phyloP scores from a whole-genome alignment of 2,113 vertebrate species.

The Cranoglanis bouderius region DNA sequence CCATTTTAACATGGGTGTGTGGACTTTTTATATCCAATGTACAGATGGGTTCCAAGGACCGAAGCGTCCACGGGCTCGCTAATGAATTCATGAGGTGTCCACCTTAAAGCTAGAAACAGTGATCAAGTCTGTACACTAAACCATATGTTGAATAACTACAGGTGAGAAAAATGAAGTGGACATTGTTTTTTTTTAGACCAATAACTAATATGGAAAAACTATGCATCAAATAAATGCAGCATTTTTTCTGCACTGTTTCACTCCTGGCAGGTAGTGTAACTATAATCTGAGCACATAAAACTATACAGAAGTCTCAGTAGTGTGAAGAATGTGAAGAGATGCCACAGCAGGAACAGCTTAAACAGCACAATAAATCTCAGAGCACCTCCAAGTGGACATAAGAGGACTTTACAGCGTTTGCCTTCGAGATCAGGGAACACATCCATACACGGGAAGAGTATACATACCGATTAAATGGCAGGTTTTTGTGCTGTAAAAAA shows the following conservation, averaged over 20 bases:
- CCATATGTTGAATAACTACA: too few species aligned
- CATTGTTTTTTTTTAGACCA: too few species aligned
- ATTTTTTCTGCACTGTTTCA: background rate
- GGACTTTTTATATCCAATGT: too few species aligned
- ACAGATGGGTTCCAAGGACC: background rate
- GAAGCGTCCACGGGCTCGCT: background rate
- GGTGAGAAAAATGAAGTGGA: too few species aligned
- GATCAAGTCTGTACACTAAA: background rate
- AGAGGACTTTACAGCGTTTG: background rate
- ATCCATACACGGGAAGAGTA: background rate
- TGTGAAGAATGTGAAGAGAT: too few species aligned
- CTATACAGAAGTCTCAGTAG: background rate
- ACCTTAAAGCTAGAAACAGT: background rate
- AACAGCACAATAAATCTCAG: background rate
- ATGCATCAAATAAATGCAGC: background rate
- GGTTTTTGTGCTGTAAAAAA: too few species aligned
- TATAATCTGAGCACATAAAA: background rate
- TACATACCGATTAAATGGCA: too few species aligned
- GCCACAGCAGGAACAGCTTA: too few species aligned
- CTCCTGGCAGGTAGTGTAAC: background rate
- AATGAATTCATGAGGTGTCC: background rate
- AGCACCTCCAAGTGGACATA: slow-evolving; percentile 21
- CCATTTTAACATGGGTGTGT: too few species aligned
- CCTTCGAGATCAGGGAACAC: background rate
- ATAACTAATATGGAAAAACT: background rate